A percentile compares a stretch with the other conserved stretches of the same genome.
Evolutionary conservation across 2,113 vertebrate genomes (phyloP).

Genomic region (Leptocoma aspasia): DNA sequence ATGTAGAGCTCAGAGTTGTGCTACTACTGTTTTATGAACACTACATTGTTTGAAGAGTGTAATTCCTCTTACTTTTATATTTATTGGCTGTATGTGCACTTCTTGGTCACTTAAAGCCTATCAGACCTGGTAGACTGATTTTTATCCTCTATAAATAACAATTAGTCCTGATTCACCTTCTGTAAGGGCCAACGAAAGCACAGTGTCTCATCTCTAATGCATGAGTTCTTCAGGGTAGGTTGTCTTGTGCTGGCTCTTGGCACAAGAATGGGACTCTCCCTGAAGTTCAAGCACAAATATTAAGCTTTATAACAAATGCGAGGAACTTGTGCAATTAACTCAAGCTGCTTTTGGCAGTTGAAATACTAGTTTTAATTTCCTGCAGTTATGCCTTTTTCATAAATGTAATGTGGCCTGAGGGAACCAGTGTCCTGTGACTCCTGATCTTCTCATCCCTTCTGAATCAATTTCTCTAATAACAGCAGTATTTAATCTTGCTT

Average conservation of each 20-base stretch:
- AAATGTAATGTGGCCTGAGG: not conserved
- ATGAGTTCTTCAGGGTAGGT: not conserved
- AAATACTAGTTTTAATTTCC: not conserved
- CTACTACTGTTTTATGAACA: slow-evolving; percentile 17
- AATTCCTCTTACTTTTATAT: not conserved
- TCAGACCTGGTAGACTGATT: not conserved
- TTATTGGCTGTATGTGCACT: not conserved
- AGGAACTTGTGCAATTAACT: slow-evolving; percentile 8
- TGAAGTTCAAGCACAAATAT: not conserved
- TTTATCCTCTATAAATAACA: not conserved
- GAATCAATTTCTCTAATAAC: not conserved
- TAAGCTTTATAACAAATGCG: not conserved
- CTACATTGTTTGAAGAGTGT: not conserved
- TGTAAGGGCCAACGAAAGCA: not conserved
- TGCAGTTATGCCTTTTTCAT: not conserved
- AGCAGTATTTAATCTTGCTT: not conserved
- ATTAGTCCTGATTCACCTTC: not conserved
- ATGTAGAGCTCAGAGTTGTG: not conserved
- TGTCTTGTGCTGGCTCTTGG: not conserved
- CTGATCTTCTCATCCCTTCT: not conserved
- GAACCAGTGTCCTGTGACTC: not conserved
- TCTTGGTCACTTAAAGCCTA: not conserved
- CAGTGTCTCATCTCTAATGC: not conserved
- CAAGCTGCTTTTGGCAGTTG: not conserved
- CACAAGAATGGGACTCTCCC: not conserved